Conservation (phyloP, 2,113 vertebrate genomes). For the Cardinalis cardinalis region DNA sequence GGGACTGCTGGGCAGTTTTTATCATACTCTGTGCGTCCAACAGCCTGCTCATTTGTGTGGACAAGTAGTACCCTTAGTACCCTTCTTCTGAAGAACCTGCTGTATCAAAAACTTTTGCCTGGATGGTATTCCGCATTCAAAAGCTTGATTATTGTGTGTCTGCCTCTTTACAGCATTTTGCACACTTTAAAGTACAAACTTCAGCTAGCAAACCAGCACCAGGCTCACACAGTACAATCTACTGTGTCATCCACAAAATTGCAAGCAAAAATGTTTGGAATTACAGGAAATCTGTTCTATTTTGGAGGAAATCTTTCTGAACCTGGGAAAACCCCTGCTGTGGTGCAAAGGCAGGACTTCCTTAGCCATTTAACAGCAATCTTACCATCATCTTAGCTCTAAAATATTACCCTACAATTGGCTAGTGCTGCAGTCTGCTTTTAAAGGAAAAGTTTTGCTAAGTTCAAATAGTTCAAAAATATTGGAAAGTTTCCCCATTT, state of each 20-base stretch:
- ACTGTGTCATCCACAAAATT: background rate
- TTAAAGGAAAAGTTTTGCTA: background rate
- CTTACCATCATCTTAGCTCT: background rate
- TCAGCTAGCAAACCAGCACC: background rate
- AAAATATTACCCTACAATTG: background rate
- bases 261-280: background rate
- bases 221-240: background rate
- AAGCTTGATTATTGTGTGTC: background rate
- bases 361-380: background rate
- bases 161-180: background rate
- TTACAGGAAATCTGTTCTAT: background rate
- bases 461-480: background rate
- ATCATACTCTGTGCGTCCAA: fast-evolving
- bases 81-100: background rate
- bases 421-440: background rate
- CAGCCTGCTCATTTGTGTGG: fast-evolving
- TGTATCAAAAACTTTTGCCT: background rate
- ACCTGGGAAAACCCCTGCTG: background rate
- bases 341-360: background rate
- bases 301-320: background rate
- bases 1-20: background rate
- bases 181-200: background rate
- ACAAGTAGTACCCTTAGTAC: background rate
- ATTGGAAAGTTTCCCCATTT: background rate
- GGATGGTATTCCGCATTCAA: background rate